Conservation (phyloP, 1,140 invertebrate genomes). For the Gryllus bimaculatus region DNA sequence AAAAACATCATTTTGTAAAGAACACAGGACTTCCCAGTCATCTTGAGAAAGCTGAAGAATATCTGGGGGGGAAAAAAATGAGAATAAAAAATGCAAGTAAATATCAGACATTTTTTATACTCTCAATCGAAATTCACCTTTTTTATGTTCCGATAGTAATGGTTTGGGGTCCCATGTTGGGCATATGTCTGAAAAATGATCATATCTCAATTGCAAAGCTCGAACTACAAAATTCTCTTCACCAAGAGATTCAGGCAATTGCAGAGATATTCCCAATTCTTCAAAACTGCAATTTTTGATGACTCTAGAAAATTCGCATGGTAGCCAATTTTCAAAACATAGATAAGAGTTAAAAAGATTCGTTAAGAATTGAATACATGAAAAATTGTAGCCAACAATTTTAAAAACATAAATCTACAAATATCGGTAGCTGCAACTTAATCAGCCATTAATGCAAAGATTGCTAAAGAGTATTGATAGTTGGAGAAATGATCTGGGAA, state of each 20-base stretch:
- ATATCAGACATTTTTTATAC: too few relatives aligned
- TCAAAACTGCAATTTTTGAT: constrained; percentile 33
- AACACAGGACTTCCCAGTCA: not conserved
- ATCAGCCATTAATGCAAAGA: too few relatives aligned
- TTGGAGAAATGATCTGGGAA: too few relatives aligned
- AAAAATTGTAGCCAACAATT: too few relatives aligned
- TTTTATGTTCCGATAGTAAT: not conserved
- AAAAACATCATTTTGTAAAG: not conserved
- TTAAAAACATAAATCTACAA: too few relatives aligned
- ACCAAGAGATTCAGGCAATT: constrained; percentile 43
- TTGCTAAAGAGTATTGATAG: too few relatives aligned
- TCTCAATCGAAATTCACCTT: not conserved
- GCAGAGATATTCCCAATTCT: constrained; percentile 43
- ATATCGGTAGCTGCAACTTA: too few relatives aligned
- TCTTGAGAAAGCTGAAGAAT: not conserved
- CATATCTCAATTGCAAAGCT: constrained; percentile 48
- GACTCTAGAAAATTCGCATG: not conserved
- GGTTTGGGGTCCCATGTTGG: constrained; percentile 30
- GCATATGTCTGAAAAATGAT: constrained; percentile 41
- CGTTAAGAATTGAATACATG: too few relatives aligned
- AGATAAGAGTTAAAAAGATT: too few relatives aligned
- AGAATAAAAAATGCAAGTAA: not conserved
- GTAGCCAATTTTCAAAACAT: not conserved
- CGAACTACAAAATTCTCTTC: constrained; percentile 46
- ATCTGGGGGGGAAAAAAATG: not conserved